Conservation (phyloP, 1,140 invertebrate genomes). For the Eurosta solidaginis region DNA sequence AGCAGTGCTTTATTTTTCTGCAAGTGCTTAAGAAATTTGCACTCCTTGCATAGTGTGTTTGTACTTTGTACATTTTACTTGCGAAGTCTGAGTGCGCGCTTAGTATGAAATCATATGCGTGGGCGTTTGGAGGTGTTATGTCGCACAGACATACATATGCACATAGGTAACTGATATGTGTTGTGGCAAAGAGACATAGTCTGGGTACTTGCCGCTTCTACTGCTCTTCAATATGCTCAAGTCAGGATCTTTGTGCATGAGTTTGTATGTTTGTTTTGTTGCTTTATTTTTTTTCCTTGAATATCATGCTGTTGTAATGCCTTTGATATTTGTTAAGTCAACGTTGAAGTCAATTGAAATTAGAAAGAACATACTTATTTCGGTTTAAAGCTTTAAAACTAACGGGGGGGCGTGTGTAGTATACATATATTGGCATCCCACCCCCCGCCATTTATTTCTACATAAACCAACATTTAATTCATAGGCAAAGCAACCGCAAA, state of each 20-base stretch:
- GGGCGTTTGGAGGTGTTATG: slow-evolving; percentile 17
- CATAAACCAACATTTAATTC: neutral
- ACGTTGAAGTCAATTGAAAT: slow-evolving; percentile 25
- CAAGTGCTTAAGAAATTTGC: no score
- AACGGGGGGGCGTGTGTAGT: neutral
- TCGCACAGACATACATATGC: neutral
- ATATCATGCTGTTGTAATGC: neutral
- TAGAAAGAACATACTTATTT: slow-evolving; percentile 27
- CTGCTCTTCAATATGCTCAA: neutral
- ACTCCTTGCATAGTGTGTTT: no score
- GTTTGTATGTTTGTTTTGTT: neutral
- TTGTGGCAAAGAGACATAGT: neutral
- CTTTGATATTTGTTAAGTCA: neutral
- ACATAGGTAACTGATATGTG: neutral
- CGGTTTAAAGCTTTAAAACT: neutral
- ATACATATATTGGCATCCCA: no score
- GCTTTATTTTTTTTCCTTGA: neutral
- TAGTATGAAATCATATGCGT: neutral
- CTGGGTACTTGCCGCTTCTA: neutral
- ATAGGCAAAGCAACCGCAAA: neutral
- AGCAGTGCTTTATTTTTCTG: no score
- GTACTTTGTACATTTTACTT: no score
- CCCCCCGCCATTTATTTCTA: neutral
- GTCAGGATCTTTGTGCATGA: neutral
- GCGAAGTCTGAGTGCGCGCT: no score